These are phyloP conservation scores for Doris montereyensis DNA, from an alignment of 2,888 invertebrate genomes.

Conservation along the genomic window DNA sequence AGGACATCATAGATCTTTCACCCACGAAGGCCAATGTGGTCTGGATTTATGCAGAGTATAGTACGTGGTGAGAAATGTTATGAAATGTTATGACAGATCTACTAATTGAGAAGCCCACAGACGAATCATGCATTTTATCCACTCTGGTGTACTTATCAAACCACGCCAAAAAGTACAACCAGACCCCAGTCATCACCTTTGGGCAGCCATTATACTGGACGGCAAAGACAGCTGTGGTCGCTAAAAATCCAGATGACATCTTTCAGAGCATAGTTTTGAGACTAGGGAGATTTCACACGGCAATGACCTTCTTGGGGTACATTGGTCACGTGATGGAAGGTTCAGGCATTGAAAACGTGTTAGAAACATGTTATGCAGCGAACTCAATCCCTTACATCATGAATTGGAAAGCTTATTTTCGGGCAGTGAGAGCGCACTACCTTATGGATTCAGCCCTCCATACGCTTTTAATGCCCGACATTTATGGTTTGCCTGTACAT, in stretches of 20 bases:
- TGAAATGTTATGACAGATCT: constrained; percentile 46
- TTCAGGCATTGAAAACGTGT: neutral
- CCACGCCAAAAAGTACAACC: constrained; percentile 16
- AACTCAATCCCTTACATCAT: neutral
- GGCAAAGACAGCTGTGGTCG: no score
- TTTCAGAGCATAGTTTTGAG: no score
- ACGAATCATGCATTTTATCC: no score
- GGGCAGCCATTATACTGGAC: constrained; percentile 50
- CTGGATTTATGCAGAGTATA: constrained; percentile 50
- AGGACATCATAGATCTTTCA: constrained; percentile 32
- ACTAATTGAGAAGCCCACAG: constrained; percentile 48
- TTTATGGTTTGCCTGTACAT: no score
- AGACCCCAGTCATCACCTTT: constrained; percentile 49
- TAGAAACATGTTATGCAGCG: neutral
- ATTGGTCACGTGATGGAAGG: constrained; percentile 10
- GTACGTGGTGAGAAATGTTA: constrained; percentile 41
- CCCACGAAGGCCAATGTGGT: constrained; percentile 45
- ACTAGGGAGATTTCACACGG: no score
- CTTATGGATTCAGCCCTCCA: neutral
- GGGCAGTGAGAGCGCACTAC: constrained; percentile 1
- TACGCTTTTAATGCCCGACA: no score
- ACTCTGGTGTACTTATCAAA: constrained; percentile 43
- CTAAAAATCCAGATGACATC: no score
- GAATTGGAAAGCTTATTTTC: constrained; percentile 13
- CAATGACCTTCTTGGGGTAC: no score